These are phyloP conservation scores for Menidia menidia DNA, from an alignment of 2,797 vertebrate genomes.

Conservation along the genomic window DNA sequence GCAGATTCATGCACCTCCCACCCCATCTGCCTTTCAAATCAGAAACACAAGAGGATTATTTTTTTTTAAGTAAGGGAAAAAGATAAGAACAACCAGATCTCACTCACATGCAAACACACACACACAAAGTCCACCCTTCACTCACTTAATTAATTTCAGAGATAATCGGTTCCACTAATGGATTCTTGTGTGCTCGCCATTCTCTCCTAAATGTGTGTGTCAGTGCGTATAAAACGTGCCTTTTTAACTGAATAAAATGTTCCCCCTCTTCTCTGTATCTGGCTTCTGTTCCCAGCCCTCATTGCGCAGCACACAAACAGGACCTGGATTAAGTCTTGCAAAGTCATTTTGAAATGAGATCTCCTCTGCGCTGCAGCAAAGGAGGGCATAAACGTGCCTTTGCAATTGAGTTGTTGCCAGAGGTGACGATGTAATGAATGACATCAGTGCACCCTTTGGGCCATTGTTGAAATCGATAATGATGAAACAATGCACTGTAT, in stretches of 20 bases:
- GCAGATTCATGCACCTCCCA: conserved; percentile 51
- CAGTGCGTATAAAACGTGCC: conserved; percentile 72
- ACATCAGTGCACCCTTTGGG: conserved; percentile 23
- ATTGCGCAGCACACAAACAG: conserved; percentile 22
- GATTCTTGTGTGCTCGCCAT: conserved; percentile 72
- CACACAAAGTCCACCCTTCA: conserved; percentile 47
- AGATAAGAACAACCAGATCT: conserved; percentile 60
- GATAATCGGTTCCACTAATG: conserved; percentile 86
- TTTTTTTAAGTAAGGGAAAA: conserved; percentile 51
- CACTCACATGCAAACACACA: conserved; percentile 21
- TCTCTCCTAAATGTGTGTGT: conserved; percentile 67
- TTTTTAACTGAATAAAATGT: conserved; percentile 66
- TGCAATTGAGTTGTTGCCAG: conserved; percentile 38
- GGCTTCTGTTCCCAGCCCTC: conserved; percentile 49
- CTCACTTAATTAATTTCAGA: conserved; percentile 83
- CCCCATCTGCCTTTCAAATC: conserved; percentile 63
- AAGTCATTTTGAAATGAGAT: conserved; percentile 63
- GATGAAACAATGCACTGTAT: background rate
- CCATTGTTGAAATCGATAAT: conserved; percentile 4
- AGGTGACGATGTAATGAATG: conserved; percentile 50
- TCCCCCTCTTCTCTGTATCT: conserved; percentile 38
- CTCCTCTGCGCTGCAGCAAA: conserved; percentile 18
- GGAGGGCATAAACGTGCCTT: conserved; percentile 25
- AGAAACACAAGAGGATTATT: conserved; percentile 71
- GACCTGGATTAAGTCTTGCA: conserved; percentile 63